Percentiles rank a stretch among this genome's conserved stretches.
phyloP scores from a whole-genome alignment of 2,797 vertebrate species.

The Chromis chromis region DNA sequence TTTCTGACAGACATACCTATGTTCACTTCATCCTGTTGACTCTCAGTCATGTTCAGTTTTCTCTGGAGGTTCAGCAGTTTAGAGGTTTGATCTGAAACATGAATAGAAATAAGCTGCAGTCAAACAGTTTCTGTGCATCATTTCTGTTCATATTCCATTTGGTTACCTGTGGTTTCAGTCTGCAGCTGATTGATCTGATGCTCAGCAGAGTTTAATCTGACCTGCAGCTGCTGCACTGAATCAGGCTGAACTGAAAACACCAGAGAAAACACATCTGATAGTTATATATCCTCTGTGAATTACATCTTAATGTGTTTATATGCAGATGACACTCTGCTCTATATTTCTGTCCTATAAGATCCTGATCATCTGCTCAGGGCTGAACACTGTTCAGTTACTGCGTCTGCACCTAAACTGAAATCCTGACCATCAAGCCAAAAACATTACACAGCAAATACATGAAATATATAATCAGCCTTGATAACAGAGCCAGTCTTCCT shows the following conservation, averaged over 20 bases:
- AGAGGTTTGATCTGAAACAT: constrained; percentile 16
- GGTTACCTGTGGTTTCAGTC: neutral
- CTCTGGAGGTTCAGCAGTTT: neutral
- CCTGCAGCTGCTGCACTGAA: constrained; percentile 9
- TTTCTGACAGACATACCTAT: neutral
- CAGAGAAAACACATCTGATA: neutral
- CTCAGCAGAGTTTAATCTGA: neutral
- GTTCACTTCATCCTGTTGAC: neutral
- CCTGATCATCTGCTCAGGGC: no score
- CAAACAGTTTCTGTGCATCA: no score
- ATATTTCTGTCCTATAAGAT: no score
- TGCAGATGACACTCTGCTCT: no score
- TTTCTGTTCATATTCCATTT: neutral
- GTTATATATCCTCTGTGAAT: no score
- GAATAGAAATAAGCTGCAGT: neutral
- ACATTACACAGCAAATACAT: no score
- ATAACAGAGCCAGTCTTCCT: no score
- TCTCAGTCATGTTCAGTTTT: neutral
- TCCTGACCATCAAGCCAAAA: no score
- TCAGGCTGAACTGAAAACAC: neutral
- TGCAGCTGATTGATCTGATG: neutral
- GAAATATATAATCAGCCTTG: no score
- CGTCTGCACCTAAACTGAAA: no score
- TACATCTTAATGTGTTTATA: no score
- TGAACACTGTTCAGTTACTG: no score